These are phyloP conservation scores for Drosophila aff. DNA, from an alignment of 1,140 invertebrate species.

Conservation along the genomic window DNA sequence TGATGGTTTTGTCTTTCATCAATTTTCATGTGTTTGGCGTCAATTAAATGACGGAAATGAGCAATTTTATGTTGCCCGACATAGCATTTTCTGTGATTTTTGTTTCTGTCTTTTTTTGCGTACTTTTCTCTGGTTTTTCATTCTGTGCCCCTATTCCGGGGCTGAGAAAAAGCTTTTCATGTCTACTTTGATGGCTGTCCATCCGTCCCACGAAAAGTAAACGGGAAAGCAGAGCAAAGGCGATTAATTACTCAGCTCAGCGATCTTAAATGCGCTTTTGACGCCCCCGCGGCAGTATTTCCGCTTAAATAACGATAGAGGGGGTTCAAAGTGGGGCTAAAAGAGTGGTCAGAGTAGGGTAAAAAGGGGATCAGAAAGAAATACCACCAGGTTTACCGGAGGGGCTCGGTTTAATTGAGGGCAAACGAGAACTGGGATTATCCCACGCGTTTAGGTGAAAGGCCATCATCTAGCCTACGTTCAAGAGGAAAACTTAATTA, in stretches of 20 bases:
- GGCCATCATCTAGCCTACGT: conserved; percentile 4
- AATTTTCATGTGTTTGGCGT: conserved; percentile 70
- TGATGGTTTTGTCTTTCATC: conserved; percentile 58
- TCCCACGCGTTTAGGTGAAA: conserved; percentile 18
- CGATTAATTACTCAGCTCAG: conserved; percentile 77
- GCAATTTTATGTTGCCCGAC: conserved; percentile 73
- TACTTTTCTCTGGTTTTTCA: conserved; percentile 17
- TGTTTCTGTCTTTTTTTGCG: conserved; percentile 8
- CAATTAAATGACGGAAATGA: conserved; percentile 80
- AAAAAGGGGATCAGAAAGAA: background rate
- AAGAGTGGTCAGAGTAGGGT: conserved; percentile 4
- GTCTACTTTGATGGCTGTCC: conserved; percentile 72
- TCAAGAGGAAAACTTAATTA: conserved; percentile 40
- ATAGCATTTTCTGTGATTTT: conserved; percentile 32
- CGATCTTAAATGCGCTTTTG: conserved; percentile 72
- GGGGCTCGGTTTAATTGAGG: conserved; percentile 52
- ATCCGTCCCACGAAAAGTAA: conserved; percentile 39
- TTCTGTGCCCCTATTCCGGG: conserved; percentile 65
- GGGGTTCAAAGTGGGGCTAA: conserved; percentile 1
- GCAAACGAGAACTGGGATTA: conserved; percentile 49
- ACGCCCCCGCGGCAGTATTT: conserved; percentile 45
- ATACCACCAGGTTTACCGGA: background rate
- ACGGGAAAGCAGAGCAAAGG: conserved; percentile 47
- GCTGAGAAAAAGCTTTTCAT: conserved; percentile 67
- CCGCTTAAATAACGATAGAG: conserved; percentile 21